Evolutionary conservation across 1,140 invertebrate genomes (phyloP).

Genomic region (Palaemon carinicauda): DNA sequence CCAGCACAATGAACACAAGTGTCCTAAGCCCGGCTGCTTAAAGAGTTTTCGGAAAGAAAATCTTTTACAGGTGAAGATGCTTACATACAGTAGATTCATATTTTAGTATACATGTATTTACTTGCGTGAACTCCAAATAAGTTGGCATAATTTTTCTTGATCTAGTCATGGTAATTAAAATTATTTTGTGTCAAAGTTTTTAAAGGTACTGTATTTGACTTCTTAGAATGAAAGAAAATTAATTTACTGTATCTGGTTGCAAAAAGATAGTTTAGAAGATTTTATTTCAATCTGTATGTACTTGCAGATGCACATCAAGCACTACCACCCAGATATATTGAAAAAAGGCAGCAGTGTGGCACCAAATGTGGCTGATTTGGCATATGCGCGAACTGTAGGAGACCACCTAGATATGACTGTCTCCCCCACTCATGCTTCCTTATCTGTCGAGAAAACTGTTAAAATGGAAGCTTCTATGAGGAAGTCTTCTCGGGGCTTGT

Average conservation of each 20-base stretch:
- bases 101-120: too few species aligned
- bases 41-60: conserved; percentile 92
- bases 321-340: conserved; percentile 83
- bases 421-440: conserved; percentile 23
- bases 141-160: too few species aligned
- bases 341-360: conserved; percentile 74
- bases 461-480: conserved; percentile 7
- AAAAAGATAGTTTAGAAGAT: too few species aligned
- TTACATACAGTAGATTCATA: too few species aligned
- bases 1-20: conserved; percentile 67
- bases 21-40: conserved; percentile 81
- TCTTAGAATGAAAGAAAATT: too few species aligned
- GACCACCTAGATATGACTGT: conserved; percentile 34
- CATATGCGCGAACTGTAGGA: conserved; percentile 74
- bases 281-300: too few species aligned
- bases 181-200: background rate
- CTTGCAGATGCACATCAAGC: conserved; percentile 83
- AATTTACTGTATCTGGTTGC: too few species aligned
- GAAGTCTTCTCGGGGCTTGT: background rate
- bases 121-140: too few species aligned
- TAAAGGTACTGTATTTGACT: too few species aligned
- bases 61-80: conserved; percentile 71
- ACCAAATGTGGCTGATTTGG: conserved; percentile 84
- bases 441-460: background rate
- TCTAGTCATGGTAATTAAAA: too few species aligned